Evolutionary conservation across 2,113 vertebrate genomes (phyloP), one percentile per base, ranked within the genome.

Genomic region (Abramis brama): DNA sequence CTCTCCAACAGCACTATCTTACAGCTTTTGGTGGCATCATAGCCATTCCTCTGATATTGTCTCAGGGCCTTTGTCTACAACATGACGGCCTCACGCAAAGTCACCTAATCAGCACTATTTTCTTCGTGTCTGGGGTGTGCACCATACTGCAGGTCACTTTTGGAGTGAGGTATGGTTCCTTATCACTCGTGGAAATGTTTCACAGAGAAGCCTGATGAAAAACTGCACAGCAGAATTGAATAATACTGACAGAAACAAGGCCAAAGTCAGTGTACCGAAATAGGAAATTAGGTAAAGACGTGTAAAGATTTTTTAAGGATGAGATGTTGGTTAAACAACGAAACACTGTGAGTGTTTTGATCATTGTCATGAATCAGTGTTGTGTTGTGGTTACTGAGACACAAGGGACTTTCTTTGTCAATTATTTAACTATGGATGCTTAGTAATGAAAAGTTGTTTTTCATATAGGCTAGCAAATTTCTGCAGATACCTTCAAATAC

Each of bases 71-170:
- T 85, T 99, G 98, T 89, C 94, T 99, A 85, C 96, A 98, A 86
- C 95, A 98, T 0, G 98, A 99, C n/a, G 91, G 94, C 6, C 93
- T 99, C 89, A 97, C 97, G 4, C 98, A 99, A 88, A 97, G 97
- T 92, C 95, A 97, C 89, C 96, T 99, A 87, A 98, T 99, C 94
- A 97, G 97, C 93, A 99, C 97, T 89, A 97, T 98, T 74, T 97
- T 99, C 95, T 98, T 99, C 12, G 96, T 99, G 87, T 98, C 98
- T 0, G 97, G 98, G 15, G 89, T 99, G 68, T 99, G 97, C 91
- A 99, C 97, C 8, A 93, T 99, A 77, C 90, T 99, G 88, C 98
- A 99, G 91, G 97, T 99, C 84, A 87, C 96, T 80, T 95, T 99
- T n/a, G 98, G 98, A 43, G 92, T 99, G 89, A 97, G 98, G 98